Conservation (phyloP, 2,113 vertebrate species). For the Seriola dumerili region DNA sequence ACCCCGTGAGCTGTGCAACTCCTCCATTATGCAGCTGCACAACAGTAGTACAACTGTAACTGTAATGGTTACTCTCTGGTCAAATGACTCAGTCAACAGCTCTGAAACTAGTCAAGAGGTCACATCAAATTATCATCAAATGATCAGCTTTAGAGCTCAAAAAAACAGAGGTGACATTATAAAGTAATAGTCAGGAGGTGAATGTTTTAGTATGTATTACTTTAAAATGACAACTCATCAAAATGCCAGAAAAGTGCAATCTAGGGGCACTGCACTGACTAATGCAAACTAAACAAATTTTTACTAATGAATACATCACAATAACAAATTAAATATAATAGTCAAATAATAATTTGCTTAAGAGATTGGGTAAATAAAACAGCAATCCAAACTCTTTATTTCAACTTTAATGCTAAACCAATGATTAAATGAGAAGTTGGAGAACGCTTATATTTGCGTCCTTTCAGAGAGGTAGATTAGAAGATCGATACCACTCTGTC, state of each 20-base stretch:
- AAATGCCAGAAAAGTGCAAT: not conserved
- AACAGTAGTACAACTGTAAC: not conserved
- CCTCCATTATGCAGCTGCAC: not conserved
- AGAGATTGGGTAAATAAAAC: no score
- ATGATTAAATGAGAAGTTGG: no score
- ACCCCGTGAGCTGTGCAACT: not conserved
- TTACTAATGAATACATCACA: no score
- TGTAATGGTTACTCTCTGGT: not conserved
- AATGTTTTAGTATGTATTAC: not conserved
- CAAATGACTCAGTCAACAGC: slow-evolving; percentile 1
- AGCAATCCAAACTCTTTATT: no score
- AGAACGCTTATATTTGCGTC: no score
- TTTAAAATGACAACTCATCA: not conserved
- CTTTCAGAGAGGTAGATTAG: not conserved
- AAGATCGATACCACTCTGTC: no score
- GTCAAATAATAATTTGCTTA: no score
- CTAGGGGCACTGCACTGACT: not conserved
- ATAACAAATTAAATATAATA: no score
- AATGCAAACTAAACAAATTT: no score
- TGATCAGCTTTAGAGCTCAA: not conserved
- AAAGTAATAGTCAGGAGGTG: not conserved
- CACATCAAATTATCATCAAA: not conserved
- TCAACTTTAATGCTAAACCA: not conserved
- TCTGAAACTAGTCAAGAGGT: not conserved
- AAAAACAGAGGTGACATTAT: not conserved